Percentiles rank a stretch among this genome's conserved stretches.
Conservation (phyloP, 2,888 invertebrate species). For the Phyllotreta striolata region DNA sequence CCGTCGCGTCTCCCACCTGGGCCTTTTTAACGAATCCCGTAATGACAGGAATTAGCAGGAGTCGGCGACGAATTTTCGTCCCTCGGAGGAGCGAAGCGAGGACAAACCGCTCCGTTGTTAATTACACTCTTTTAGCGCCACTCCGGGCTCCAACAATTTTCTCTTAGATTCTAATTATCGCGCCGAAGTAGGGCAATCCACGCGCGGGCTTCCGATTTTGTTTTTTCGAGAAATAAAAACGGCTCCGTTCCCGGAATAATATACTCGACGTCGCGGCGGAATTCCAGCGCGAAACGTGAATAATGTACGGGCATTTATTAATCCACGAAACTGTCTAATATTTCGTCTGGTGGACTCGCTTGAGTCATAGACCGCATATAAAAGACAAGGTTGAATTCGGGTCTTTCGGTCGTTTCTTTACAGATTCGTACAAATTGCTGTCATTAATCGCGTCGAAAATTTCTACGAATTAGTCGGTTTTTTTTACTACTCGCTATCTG, state of each 20-base stretch:
- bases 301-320: slow-evolving; percentile 40
- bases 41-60: no score
- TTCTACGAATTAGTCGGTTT: no score
- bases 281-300: slow-evolving; percentile 20
- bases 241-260: no score
- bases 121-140: slow-evolving; percentile 23
- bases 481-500: no score
- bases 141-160: slow-evolving; percentile 23
- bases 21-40: no score
- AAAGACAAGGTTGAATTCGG: slow-evolving; percentile 26
- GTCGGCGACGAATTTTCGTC: slow-evolving; percentile 15
- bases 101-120: slow-evolving; percentile 17
- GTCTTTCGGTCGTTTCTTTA: slow-evolving; percentile 6
- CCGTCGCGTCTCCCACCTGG: no score
- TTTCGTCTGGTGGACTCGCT: slow-evolving; percentile 30
- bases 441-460: slow-evolving; percentile 37
- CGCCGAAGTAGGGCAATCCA: slow-evolving; percentile 14
- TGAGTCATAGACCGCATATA: slow-evolving; percentile 45
- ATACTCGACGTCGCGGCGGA: no score
- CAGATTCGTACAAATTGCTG: slow-evolving; percentile 40
- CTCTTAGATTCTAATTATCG: slow-evolving; percentile 23
- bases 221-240: no score
- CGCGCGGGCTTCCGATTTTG: no score
- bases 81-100: background rate
- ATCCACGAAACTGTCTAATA: slow-evolving; percentile 31